Conservation (phyloP, 2,113 vertebrate species). For the Chrysochloris asiatica region DNA sequence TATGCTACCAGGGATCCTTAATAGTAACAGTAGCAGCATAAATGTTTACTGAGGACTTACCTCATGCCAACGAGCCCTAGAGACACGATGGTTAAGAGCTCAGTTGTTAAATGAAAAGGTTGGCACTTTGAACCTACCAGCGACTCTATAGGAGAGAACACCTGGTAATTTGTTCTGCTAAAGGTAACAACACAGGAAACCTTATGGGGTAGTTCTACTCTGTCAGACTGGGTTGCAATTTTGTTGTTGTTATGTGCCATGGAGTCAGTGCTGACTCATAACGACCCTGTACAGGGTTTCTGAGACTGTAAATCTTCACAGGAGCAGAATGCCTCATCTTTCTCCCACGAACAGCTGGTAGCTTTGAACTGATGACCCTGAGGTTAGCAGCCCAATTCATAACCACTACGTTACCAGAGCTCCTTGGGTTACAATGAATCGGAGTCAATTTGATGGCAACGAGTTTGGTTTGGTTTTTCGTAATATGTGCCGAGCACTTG, state of each 20-base stretch:
- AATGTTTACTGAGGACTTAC: background rate
- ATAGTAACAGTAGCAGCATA: background rate
- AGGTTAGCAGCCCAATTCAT: no score
- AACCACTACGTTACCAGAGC: no score
- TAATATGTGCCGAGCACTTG: background rate
- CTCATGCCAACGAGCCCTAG: background rate
- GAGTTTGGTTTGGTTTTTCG: background rate
- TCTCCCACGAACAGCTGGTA: no score
- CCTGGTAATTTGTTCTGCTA: background rate
- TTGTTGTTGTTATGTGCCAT: no score
- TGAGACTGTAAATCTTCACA: no score
- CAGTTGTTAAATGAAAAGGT: background rate
- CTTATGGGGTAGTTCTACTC: background rate
- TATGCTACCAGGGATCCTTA: no score
- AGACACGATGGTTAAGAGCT: background rate
- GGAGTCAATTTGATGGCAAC: background rate
- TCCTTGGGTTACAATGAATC: no score
- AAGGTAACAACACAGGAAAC: background rate
- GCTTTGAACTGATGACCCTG: no score
- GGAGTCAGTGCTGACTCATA: no score
- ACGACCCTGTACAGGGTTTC: no score
- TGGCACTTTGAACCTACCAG: background rate
- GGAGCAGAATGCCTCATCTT: no score
- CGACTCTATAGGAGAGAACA: background rate
- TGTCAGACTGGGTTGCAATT: background rate